phyloP scores from a whole-genome alignment of 2,113 vertebrate genomes.

The Antechinus flavipes region DNA sequence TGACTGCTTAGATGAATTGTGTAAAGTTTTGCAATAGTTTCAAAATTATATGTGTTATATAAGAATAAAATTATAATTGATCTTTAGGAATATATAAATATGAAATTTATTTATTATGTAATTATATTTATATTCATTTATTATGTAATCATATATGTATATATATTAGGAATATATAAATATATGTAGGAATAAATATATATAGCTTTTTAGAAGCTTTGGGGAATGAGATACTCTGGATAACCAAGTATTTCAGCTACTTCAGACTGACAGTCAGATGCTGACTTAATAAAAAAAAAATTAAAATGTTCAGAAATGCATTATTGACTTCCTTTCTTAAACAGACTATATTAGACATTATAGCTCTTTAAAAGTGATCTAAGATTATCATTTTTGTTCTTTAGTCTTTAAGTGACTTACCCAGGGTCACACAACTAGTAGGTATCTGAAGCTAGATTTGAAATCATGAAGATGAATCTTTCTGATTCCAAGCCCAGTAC shows the following conservation, averaged over 20 bases:
- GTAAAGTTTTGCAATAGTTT: constrained; percentile 5
- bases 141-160: no score
- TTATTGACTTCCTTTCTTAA: not conserved
- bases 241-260: not conserved
- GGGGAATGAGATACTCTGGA: not conserved
- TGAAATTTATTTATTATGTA: no score
- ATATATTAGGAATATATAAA: not conserved
- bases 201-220: not conserved
- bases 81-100: not conserved
- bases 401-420: not conserved
- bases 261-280: not conserved
- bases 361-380: not conserved
- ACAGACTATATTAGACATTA: not conserved
- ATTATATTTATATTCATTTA: no score
- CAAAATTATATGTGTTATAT: not conserved
- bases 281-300: not conserved
- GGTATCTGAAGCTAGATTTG: not conserved
- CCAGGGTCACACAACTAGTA: not conserved
- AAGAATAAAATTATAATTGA: not conserved
- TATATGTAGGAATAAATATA: not conserved
- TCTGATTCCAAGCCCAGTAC: not conserved
- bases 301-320: not conserved
- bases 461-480: not conserved
- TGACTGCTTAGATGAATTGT: constrained; percentile 3
- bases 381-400: not conserved